Evolutionary conservation across 2,888 invertebrate genomes (phyloP).

Genomic region (Dexiosoma caninum): DNA sequence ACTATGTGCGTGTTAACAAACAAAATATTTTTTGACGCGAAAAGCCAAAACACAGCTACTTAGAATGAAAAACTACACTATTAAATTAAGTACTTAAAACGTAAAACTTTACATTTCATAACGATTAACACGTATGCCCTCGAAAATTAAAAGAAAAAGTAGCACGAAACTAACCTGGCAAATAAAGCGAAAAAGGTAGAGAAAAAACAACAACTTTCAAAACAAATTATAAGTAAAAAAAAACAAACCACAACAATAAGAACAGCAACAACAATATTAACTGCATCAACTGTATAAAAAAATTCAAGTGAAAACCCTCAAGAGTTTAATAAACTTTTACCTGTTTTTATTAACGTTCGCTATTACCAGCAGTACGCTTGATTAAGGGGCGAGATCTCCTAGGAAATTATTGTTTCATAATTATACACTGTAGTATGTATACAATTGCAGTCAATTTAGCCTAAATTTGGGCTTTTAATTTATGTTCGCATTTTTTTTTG

Average conservation of each 20-base stretch:
- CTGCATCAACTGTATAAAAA: slow-evolving; percentile 18
- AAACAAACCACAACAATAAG: too few relatives aligned
- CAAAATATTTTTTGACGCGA: slow-evolving; percentile 22
- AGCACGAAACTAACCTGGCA: slow-evolving; percentile 11
- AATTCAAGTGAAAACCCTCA: slow-evolving; percentile 53
- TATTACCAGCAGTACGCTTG: neutral
- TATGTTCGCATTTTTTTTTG: too few relatives aligned
- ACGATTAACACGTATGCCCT: slow-evolving; percentile 61
- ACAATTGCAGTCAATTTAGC: neutral
- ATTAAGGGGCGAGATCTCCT: neutral
- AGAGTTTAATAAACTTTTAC: slow-evolving; percentile 54
- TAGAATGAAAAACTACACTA: slow-evolving; percentile 32
- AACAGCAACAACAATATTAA: slow-evolving; percentile 31
- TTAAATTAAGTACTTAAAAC: slow-evolving; percentile 58
- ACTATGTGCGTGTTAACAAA: slow-evolving; percentile 26
- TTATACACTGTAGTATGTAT: neutral
- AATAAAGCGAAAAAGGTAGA: neutral
- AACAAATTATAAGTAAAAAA: slow-evolving; percentile 60
- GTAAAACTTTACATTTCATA: slow-evolving; percentile 48
- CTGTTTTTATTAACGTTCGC: neutral
- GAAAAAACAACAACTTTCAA: slow-evolving; percentile 45
- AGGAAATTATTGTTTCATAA: neutral
- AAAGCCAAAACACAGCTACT: slow-evolving; percentile 29
- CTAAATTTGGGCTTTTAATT: too few relatives aligned
- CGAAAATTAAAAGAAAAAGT: slow-evolving; percentile 42